Percentiles rank a stretch among this genome's conserved stretches.
Evolutionary conservation across 2,797 vertebrate species (phyloP).

Genomic region (Oryzias dopingdopingensis): DNA sequence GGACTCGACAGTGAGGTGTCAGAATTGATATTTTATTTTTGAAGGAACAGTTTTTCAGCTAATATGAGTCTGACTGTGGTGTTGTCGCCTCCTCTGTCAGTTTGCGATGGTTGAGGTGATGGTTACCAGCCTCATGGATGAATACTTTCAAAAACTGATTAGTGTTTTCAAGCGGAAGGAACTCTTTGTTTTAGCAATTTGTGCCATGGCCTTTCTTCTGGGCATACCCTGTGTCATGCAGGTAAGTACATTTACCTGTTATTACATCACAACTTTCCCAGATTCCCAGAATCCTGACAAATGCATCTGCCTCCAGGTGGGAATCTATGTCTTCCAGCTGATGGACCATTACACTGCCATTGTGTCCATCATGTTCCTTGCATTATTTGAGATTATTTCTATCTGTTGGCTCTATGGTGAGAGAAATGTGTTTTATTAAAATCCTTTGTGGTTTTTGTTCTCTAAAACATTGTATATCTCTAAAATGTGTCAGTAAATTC

Average conservation of each 20-base stretch:
- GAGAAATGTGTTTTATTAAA: constrained; percentile 3
- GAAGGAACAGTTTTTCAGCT: neutral
- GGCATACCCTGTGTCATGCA: constrained; percentile 80
- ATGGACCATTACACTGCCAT: constrained; percentile 84
- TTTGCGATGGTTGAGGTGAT: constrained; percentile 84
- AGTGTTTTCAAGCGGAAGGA: constrained; percentile 72
- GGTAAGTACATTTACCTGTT: constrained; percentile 47
- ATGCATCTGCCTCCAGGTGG: constrained; percentile 60
- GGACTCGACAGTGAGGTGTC: constrained; percentile 81
- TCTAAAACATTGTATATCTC: neutral
- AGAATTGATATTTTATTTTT: too few species aligned
- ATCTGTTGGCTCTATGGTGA: constrained; percentile 78
- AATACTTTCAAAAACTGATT: constrained; percentile 51
- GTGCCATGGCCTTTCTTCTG: constrained; percentile 57
- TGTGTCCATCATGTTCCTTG: constrained; percentile 80
- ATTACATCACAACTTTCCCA: neutral
- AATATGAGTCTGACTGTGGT: neutral
- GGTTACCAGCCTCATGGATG: constrained; percentile 79
- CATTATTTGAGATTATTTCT: constrained; percentile 79
- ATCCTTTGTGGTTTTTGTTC: neutral
- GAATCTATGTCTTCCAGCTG: constrained; percentile 82
- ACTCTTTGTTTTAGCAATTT: constrained; percentile 72
- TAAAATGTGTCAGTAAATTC: neutral
- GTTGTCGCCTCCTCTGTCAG: constrained; percentile 37
- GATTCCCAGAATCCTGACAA: constrained; percentile 3